Evolutionary conservation across 1,140 invertebrate genomes (phyloP).

Genomic region (Solenopsis fugax): DNA sequence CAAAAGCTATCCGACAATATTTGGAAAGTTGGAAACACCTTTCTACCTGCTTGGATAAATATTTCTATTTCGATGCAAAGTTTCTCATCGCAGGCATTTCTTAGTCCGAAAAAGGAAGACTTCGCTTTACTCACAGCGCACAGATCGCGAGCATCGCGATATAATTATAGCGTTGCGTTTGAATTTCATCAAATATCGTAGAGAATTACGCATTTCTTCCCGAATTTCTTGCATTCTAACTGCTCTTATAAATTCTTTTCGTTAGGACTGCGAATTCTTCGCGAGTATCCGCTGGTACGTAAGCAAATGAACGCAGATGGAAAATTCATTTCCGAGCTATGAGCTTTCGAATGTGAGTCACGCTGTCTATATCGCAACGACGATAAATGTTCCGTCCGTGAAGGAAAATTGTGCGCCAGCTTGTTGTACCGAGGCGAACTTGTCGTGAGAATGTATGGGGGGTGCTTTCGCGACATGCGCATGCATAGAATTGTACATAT

Average conservation of each 20-base stretch:
- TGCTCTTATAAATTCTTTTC: neutral
- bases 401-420: conserved; percentile 22
- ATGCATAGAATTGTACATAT: conserved; percentile 7
- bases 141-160: neutral
- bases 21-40: conserved; percentile 41
- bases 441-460: neutral
- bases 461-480: neutral
- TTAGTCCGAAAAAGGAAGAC: neutral
- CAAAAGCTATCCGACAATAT: conserved; percentile 1
- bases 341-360: neutral
- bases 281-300: neutral
- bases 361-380: conserved; percentile 17
- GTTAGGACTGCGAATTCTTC: neutral
- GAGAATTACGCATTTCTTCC: conserved; percentile 10
- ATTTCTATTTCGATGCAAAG: conserved; percentile 48
- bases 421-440: neutral
- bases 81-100: conserved; percentile 20
- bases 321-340: conserved; percentile 29
- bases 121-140: neutral
- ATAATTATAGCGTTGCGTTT: conserved; percentile 24
- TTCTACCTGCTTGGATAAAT: conserved; percentile 14
- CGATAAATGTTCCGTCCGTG: conserved; percentile 21
- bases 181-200: conserved; percentile 7
- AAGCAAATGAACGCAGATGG: neutral
- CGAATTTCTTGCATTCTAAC: neutral